Evolutionary conservation across 2,797 vertebrate genomes (phyloP).

Genomic region (Pseudochromis fuscus): DNA sequence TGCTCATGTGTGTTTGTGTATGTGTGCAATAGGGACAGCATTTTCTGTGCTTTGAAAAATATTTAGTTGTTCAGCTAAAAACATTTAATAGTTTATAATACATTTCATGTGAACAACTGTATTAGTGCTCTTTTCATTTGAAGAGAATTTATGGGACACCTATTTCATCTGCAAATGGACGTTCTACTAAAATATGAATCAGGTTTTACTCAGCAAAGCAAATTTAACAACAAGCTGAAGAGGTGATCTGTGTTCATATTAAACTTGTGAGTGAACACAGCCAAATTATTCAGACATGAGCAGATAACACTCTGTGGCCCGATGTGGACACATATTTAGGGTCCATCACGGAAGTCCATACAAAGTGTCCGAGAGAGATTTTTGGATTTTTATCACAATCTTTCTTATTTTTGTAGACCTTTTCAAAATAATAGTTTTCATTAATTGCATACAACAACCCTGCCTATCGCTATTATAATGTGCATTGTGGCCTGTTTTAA

Average conservation of each 20-base stretch:
- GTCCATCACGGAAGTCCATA: constrained; percentile 4
- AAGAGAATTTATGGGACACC: constrained; percentile 3
- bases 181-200: constrained; percentile 18
- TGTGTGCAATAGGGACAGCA: constrained; percentile 48
- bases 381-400: too few species aligned
- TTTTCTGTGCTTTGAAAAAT: constrained; percentile 49
- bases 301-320: background rate
- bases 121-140: constrained; percentile 20
- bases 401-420: too few species aligned
- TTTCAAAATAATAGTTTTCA: too few species aligned
- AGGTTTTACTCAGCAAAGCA: constrained; percentile 25
- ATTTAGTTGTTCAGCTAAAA: constrained; percentile 39
- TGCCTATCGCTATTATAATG: too few species aligned
- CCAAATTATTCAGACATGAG: background rate
- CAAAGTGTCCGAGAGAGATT: background rate
- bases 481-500: background rate
- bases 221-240: constrained; percentile 23
- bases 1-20: constrained; percentile 57
- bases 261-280: background rate
- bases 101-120: constrained; percentile 10
- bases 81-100: constrained; percentile 37
- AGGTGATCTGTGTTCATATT: background rate
- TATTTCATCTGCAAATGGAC: constrained; percentile 16
- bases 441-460: too few species aligned
- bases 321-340: background rate